These are phyloP conservation scores for Drosophila eugracilis DNA, from an alignment of 1,140 invertebrate genomes.

Conservation along the genomic window DNA sequence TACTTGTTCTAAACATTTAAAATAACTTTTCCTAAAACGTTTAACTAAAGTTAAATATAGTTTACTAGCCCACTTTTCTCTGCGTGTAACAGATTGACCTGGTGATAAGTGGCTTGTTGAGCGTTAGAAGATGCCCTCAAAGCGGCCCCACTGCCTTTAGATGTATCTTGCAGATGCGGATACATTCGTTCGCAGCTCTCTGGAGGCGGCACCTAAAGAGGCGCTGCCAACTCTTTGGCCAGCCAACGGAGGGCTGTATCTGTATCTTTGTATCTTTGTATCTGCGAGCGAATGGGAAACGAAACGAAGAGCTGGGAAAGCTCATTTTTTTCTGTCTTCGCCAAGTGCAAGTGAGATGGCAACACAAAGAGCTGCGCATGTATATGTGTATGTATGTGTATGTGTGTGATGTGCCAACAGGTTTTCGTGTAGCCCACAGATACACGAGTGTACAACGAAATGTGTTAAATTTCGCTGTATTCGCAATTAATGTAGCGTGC, in stretches of 20 bases:
- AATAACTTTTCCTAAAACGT: no score
- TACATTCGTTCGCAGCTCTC: slow-evolving; percentile 25
- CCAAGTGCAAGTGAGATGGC: slow-evolving; percentile 37
- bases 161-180: slow-evolving; percentile 26
- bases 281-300: slow-evolving; percentile 66
- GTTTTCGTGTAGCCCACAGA: slow-evolving; percentile 69
- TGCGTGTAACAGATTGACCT: slow-evolving; percentile 26
- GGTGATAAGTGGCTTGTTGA: slow-evolving; percentile 57
- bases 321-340: slow-evolving; percentile 46
- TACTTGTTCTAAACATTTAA: no score
- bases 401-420: slow-evolving; percentile 54
- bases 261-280: slow-evolving; percentile 75
- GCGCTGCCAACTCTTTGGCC: slow-evolving; percentile 65
- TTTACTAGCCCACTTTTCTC: background rate
- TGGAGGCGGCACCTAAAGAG: slow-evolving; percentile 64
- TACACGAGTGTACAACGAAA: slow-evolving; percentile 47
- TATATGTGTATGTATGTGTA: slow-evolving; percentile 32
- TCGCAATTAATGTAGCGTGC: slow-evolving; percentile 66
- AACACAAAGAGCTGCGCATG: slow-evolving; percentile 29
- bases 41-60: no score
- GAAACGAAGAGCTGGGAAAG: slow-evolving; percentile 45
- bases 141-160: slow-evolving; percentile 3
- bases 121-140: slow-evolving; percentile 28
- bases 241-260: slow-evolving; percentile 54
- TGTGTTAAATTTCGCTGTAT: slow-evolving; percentile 72